Evolutionary conservation across 2,797 vertebrate genomes (phyloP).

Genomic region (Spinus olivaceus): DNA sequence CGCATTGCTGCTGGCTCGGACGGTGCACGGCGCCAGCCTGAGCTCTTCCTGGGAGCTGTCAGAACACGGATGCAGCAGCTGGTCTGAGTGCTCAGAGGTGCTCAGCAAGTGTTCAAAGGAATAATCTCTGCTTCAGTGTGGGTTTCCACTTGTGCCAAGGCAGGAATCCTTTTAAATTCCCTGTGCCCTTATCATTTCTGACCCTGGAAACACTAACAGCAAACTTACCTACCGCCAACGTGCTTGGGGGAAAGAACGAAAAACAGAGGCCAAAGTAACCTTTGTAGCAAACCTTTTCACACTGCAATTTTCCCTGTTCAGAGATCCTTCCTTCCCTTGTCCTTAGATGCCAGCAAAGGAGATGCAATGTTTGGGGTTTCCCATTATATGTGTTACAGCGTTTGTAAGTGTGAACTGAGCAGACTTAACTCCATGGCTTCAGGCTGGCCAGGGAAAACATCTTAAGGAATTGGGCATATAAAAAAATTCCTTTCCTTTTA

Average conservation of each 20-base stretch:
- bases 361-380: neutral
- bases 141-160: neutral
- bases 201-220: neutral
- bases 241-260: neutral
- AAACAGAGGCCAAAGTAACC: neutral
- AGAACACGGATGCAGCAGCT: neutral
- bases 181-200: neutral
- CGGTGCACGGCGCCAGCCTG: accelerated
- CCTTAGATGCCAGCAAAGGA: neutral
- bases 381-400: accelerated
- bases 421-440: neutral
- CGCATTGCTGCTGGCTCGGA: neutral
- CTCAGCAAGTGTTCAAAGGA: neutral
- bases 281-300: neutral
- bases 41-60: neutral
- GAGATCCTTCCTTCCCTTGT: neutral
- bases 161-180: neutral
- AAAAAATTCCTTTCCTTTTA: neutral
- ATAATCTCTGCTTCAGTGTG: neutral
- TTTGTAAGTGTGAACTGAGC: neutral
- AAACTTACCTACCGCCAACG: neutral
- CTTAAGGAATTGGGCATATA: neutral
- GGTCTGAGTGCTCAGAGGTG: neutral
- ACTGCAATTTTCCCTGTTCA: neutral
- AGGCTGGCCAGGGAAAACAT: neutral